Evolutionary conservation across 2,888 invertebrate genomes (phyloP).

Genomic region (Leptinotarsa juncta): DNA sequence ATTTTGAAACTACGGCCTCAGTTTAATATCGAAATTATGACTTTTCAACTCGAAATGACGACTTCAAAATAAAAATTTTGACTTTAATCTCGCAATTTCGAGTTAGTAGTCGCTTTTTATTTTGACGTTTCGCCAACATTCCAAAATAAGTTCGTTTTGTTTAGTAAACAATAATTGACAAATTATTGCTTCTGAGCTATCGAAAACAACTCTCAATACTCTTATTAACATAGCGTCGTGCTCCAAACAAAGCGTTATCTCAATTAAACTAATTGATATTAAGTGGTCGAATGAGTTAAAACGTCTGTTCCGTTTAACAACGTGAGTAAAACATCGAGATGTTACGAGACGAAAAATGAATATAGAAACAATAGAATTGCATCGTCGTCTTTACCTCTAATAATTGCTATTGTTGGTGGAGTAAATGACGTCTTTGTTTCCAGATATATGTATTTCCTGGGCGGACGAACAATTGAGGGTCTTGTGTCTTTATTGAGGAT

Average conservation of each 20-base stretch:
- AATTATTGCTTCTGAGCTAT: not conserved
- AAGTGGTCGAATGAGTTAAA: conserved; percentile 7
- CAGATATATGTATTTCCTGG: conserved; percentile 12
- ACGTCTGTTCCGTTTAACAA: not conserved
- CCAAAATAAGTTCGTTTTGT: too few species aligned
- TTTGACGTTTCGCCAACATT: too few species aligned
- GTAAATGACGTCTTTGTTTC: conserved; percentile 15
- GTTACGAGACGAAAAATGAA: conserved; percentile 17
- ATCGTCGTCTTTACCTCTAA: conserved; percentile 2
- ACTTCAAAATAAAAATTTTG: too few species aligned
- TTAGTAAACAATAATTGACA: not conserved
- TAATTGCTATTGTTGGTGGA: conserved; percentile 5
- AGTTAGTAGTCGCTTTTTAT: too few species aligned
- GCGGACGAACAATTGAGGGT: not conserved
- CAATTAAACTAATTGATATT: conserved; percentile 1
- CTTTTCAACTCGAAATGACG: too few species aligned
- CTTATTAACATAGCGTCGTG: not conserved
- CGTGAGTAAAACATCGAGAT: not conserved
- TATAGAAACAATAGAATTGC: conserved; percentile 17
- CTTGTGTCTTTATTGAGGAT: conserved; percentile 1
- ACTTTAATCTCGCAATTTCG: too few species aligned
- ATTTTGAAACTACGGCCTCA: too few species aligned
- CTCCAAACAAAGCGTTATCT: not conserved
- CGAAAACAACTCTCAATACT: not conserved
- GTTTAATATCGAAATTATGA: too few species aligned